These are phyloP conservation scores for Entomyzon cyanotis DNA, from an alignment of 2,113 vertebrate genomes.

Conservation along the genomic window DNA sequence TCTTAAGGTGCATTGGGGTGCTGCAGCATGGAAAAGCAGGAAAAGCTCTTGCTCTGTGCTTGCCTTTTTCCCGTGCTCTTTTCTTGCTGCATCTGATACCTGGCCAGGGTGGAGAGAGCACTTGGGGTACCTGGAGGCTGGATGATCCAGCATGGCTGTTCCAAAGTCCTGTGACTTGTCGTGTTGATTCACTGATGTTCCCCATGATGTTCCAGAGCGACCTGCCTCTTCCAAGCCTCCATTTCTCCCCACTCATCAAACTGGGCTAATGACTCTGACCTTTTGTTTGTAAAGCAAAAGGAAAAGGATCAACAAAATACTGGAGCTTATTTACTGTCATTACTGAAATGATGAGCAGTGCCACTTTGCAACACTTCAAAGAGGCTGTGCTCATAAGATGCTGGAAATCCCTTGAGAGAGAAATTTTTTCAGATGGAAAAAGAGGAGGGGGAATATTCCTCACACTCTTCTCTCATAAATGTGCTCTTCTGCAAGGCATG, in stretches of 20 bases:
- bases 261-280: slow-evolving; percentile 57
- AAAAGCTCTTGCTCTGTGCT: not conserved
- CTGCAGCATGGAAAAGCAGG: not conserved
- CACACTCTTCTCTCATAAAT: not conserved
- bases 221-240: not conserved
- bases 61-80: not conserved
- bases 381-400: not conserved
- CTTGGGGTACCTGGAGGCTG: not conserved
- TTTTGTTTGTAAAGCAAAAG: slow-evolving; percentile 63
- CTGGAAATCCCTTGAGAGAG: slow-evolving; percentile 45
- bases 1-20: not conserved
- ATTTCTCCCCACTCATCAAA: not conserved
- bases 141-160: not conserved
- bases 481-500: not conserved
- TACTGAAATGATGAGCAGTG: slow-evolving; percentile 43
- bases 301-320: slow-evolving; percentile 52
- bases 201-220: not conserved
- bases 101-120: not conserved
- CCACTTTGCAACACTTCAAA: slow-evolving; percentile 32
- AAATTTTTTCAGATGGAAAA: slow-evolving; percentile 20
- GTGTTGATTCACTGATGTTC: not conserved
- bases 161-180: not conserved
- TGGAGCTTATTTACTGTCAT: slow-evolving; percentile 55
- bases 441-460: not conserved
- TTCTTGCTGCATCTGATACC: not conserved